phyloP scores from a whole-genome alignment of 2,113 vertebrate species.

The Redunca redunca region DNA sequence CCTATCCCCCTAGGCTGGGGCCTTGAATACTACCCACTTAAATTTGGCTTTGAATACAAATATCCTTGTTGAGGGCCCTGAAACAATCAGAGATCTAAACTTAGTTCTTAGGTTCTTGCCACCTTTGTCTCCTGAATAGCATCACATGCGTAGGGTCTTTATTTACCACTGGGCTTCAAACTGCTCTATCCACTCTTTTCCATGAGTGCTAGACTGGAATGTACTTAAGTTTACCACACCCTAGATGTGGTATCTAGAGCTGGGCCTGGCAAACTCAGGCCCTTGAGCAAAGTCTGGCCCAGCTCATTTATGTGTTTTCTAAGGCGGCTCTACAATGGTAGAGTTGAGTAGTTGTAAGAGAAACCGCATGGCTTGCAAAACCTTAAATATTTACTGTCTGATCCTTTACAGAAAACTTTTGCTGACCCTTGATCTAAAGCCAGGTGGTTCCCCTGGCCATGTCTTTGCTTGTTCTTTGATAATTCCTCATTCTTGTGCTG shows the following conservation, averaged over 20 bases:
- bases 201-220: background rate
- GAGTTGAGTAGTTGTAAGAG: background rate
- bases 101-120: background rate
- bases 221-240: background rate
- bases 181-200: background rate
- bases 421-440: background rate
- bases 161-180: background rate
- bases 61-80: background rate
- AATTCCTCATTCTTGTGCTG: background rate
- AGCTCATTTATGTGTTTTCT: background rate
- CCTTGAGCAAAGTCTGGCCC: background rate
- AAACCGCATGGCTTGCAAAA: background rate
- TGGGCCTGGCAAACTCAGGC: background rate
- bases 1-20: background rate
- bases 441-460: background rate
- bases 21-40: background rate
- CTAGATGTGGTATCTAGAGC: background rate
- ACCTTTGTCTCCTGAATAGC: background rate
- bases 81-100: background rate
- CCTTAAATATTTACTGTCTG: slow-evolving; percentile 1
- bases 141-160: background rate
- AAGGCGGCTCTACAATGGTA: background rate
- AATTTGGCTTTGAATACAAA: background rate
- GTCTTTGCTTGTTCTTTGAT: slow-evolving; percentile 14
- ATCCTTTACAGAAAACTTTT: slow-evolving; percentile 7